phyloP scores from a whole-genome alignment of 2,113 vertebrate species.

The Bubo bubo region DNA sequence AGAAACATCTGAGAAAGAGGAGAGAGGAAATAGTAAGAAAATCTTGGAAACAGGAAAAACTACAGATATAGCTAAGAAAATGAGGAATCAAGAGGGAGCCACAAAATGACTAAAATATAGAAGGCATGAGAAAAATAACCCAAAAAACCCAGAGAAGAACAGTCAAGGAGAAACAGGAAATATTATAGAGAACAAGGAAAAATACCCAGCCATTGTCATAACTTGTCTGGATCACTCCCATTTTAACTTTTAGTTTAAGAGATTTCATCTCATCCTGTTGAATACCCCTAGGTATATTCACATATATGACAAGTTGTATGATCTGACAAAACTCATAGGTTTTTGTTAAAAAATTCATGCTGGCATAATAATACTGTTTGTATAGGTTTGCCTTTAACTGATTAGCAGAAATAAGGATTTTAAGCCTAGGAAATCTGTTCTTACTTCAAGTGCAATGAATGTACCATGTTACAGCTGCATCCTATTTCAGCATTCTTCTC shows the following conservation, averaged over 20 bases:
- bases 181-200: background rate
- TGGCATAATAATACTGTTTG: background rate
- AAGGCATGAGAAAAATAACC: background rate
- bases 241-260: background rate
- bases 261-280: background rate
- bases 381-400: background rate
- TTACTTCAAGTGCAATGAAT: background rate
- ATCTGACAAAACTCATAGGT: background rate
- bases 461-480: background rate
- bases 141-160: background rate
- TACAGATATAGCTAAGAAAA: background rate
- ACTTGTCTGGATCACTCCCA: background rate
- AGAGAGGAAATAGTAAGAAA: background rate
- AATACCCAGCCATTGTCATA: background rate
- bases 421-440: background rate
- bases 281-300: background rate
- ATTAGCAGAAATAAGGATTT: background rate
- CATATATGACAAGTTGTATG: background rate
- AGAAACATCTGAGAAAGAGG: background rate
- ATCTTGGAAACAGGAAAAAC: background rate
- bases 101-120: background rate
- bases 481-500: background rate
- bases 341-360: background rate
- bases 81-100: background rate
- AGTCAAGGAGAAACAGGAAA: background rate